Evolutionary conservation across 2,888 invertebrate genomes (phyloP).

Genomic region (Scaeva pyrastri): DNA sequence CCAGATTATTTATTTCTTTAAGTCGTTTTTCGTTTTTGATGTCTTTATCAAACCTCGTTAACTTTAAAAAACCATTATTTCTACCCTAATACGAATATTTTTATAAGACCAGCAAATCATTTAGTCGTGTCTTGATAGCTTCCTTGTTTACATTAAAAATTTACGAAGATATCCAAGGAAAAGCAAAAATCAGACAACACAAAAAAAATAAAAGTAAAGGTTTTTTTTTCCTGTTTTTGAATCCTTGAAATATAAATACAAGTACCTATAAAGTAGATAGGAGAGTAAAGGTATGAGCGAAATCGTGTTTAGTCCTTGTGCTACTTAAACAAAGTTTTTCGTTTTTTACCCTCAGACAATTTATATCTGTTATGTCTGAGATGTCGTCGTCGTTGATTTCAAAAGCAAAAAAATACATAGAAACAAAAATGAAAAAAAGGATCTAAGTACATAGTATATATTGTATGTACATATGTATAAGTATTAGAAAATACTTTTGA

Average conservation of each 20-base stretch:
- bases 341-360: constrained; percentile 43
- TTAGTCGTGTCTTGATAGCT: constrained; percentile 20
- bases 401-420: neutral
- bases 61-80: constrained; percentile 46
- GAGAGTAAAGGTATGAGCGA: neutral
- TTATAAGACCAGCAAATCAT: constrained; percentile 44
- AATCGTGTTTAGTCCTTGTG: constrained; percentile 52
- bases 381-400: constrained; percentile 30
- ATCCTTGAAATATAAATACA: constrained; percentile 17
- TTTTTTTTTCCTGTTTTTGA: neutral
- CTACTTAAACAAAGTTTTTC: constrained; percentile 31
- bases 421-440: neutral
- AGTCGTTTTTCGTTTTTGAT: constrained; percentile 18
- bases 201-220: constrained; percentile 11
- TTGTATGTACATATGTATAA: too few relatives aligned
- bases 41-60: constrained; percentile 43
- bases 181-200: too few relatives aligned
- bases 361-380: constrained; percentile 50
- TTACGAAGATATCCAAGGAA: constrained; percentile 13
- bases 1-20: neutral
- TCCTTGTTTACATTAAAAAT: constrained; percentile 64
- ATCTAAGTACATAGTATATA: too few relatives aligned
- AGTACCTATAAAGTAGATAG: too few relatives aligned
- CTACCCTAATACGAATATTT: too few relatives aligned
- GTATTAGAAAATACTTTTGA: constrained; percentile 3